Evolutionary conservation across 2,113 vertebrate species (phyloP), one percentile per base, ranked within the genome.

Genomic region (Erinaceus europaeus): DNA sequence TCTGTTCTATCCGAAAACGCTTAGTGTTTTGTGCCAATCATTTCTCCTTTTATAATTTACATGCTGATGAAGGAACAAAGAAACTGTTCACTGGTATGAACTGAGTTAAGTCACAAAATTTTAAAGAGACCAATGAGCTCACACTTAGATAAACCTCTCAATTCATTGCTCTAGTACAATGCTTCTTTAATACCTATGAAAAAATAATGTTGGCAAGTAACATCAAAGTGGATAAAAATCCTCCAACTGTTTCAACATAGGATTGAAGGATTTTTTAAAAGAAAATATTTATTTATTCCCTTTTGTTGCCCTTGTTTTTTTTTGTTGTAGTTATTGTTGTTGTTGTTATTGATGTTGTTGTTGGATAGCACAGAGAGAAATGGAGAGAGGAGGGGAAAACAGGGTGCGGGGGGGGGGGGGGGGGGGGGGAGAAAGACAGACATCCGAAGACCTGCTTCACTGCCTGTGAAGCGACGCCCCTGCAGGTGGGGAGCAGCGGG

Each of bases 181-280:
- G 4, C 67, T 82, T n/a, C 48, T 8, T 71, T 6, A 6, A 38
- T 69, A 81, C n/a, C 11, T 77, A 50, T 40, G n/a, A n/a, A n/a
- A 81, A 62, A 86, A 55, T 71, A 81, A 61, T 40, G 68, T 12
- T 65, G 11, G 92, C 84, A 9, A 36, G 1, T 11, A 92, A 71
- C 61, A 59, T 25, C 3, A 27, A 15, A 17, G 13, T 15, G 42
- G 20, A 2, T 1, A 34, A 55, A 32, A 20, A 1, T 0, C 8
- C 1, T 76, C n/a, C 52, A 46, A 40, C 83, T 79, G 69, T 76
- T 84, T 74, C 0, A 73, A 65, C 84, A 83, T 32, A 73, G 17
- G 29, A 50, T 12, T 46, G 34, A 61, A n/a, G n/a, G n/a, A n/a
- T n/a, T n/a, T n/a, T n/a, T n/a, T n/a, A n/a, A n/a, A n/a, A n/a